These are phyloP conservation scores for Drosophila pectinifera DNA, from an alignment of 1,140 invertebrate species.

Conservation along the genomic window DNA sequence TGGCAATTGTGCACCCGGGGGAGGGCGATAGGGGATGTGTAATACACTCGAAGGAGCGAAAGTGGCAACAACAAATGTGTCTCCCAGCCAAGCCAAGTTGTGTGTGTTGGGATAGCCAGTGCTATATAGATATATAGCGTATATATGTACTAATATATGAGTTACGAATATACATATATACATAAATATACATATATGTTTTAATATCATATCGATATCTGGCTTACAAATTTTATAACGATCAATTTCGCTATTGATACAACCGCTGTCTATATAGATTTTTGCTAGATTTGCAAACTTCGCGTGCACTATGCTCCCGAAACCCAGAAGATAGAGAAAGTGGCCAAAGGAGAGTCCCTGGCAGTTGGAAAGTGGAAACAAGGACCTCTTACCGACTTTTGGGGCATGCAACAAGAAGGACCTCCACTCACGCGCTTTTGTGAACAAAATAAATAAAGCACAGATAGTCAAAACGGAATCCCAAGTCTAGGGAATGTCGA, in stretches of 20 bases:
- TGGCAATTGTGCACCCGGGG: slow-evolving; percentile 26
- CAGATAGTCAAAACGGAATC: no score
- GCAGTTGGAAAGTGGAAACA: slow-evolving; percentile 7
- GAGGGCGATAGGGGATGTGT: not conserved
- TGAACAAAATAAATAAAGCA: not conserved
- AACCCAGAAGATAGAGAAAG: not conserved
- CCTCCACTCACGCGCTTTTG: slow-evolving; percentile 10
- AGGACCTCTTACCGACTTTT: slow-evolving; percentile 12
- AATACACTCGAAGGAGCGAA: slow-evolving; percentile 19
- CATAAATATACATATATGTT: no score
- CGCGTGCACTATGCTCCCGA: slow-evolving; percentile 2
- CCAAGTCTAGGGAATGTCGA: no score
- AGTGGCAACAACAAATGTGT: slow-evolving; percentile 32
- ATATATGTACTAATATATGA: no score
- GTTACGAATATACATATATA: no score
- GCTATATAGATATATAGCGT: no score
- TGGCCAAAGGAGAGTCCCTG: not conserved
- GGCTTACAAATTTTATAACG: no score
- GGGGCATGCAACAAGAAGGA: slow-evolving; percentile 5
- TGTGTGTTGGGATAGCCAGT: no score
- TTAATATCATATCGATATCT: no score
- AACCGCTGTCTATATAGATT: no score
- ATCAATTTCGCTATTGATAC: no score
- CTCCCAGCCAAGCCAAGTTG: slow-evolving; percentile 22
- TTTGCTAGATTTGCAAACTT: no score